A percentile compares a stretch with the other conserved stretches of the same genome.
These are phyloP conservation scores for Drosophila equinoxialis DNA, from an alignment of 1,140 invertebrate species.

Conservation along the genomic window DNA sequence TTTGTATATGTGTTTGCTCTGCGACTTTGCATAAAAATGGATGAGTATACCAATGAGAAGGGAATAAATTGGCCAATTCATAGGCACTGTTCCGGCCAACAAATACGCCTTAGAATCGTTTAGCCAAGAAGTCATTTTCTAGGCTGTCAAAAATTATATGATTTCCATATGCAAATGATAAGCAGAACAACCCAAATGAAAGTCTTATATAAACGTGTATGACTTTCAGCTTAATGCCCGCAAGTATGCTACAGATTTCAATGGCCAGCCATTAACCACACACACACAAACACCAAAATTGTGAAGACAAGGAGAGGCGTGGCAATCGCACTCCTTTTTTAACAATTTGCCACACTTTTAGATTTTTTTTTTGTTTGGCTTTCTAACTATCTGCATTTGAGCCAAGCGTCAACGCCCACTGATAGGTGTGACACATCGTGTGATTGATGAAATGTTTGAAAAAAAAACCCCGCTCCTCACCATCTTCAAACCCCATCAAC, in stretches of 20 bases:
- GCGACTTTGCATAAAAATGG: slow-evolving; percentile 75
- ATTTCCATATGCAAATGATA: slow-evolving; percentile 7
- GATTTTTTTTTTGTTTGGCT: not conserved
- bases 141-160: slow-evolving; percentile 11
- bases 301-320: slow-evolving; percentile 46
- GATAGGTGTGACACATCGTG: slow-evolving; percentile 79
- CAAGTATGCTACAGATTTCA: slow-evolving; percentile 56
- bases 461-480: not conserved
- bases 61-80: not conserved
- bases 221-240: slow-evolving; percentile 42
- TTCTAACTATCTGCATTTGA: slow-evolving; percentile 58
- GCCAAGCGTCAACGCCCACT: slow-evolving; percentile 40
- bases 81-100: not conserved
- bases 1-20: slow-evolving; percentile 49
- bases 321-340: slow-evolving; percentile 64
- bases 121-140: not conserved
- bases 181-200: not conserved
- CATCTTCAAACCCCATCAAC: slow-evolving; percentile 16
- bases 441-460: slow-evolving; percentile 77
- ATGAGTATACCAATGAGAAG: not conserved
- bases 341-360: slow-evolving; percentile 50
- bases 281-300: slow-evolving; percentile 32
- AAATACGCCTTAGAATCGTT: not conserved
- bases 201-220: slow-evolving; percentile 20
- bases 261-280: slow-evolving; percentile 51